Evolutionary conservation across 2,888 invertebrate genomes (phyloP), one percentile per base, ranked within the genome.

Genomic region (Mesochorus sp.): DNA sequence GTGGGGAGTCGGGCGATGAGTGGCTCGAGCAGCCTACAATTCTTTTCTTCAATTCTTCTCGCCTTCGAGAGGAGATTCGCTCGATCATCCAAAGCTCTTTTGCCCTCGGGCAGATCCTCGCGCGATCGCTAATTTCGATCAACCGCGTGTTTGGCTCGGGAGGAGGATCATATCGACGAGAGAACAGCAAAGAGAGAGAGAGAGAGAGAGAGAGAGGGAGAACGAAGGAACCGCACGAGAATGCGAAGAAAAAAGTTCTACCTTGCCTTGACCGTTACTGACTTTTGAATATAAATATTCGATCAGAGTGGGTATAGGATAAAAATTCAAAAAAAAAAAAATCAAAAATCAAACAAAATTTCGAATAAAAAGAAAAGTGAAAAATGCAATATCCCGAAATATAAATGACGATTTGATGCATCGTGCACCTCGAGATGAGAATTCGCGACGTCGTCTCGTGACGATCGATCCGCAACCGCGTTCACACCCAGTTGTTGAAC

Each of bases 81-180:
- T 59, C 66, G 71, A 61, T 76, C 71, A 67, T 76, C 53, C 71
- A 42, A 24, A 10, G 24, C 21, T 37, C 39, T 3, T 14, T 55
- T 39, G 31, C 66, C 71, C 66, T 61, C 37, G 42, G 51, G 74
- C 39, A 31, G 57, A 74, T 49, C 17, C 39, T 70, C 59, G 19
- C 70, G 49, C 57, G 78, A 72, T 76, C 76, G 62, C 53, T 55
- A 73, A 77, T 73, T 67, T 59, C 73, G 77, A 77, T 77, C 17
- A 44, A 6, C 37, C 12, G 12, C 37, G 37, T 37, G 12, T 37
- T 37, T 8, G 37, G 5, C 28, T 26, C 3, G 17, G 51, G 24
- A 66, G 44, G 62, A 62, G 62, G 34, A 49, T 66, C 57, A 14
- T 57, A 17, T 37, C 55, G 28, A 10, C 10, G 14, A 0, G n/a